Evolutionary conservation across 1,140 invertebrate species (phyloP).

Genomic region (Bicyclus anynana): DNA sequence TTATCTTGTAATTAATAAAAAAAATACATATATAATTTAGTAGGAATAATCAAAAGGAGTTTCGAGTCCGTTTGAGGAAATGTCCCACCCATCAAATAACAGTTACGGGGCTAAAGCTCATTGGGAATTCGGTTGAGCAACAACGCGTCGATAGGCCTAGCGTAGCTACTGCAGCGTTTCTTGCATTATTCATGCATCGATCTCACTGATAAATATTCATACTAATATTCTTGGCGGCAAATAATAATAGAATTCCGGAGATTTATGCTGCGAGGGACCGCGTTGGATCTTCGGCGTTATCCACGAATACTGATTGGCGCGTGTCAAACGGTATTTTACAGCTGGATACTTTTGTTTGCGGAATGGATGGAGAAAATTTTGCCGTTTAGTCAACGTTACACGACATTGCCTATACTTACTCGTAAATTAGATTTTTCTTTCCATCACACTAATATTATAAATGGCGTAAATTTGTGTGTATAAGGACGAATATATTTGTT

Average conservation of each 20-base stretch:
- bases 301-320: slow-evolving; percentile 1
- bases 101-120: slow-evolving; percentile 17
- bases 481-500: no score
- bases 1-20: no score
- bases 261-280: slow-evolving; percentile 10
- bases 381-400: background rate
- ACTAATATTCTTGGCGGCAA: slow-evolving; percentile 18
- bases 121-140: slow-evolving; percentile 18
- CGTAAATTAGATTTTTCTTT: background rate
- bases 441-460: no score
- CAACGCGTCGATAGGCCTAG: slow-evolving; percentile 19
- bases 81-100: slow-evolving; percentile 14
- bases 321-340: slow-evolving; percentile 8
- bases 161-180: slow-evolving; percentile 8
- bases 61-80: slow-evolving; percentile 14
- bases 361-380: background rate
- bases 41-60: slow-evolving; percentile 6
- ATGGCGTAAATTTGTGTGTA: no score
- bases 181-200: slow-evolving; percentile 21
- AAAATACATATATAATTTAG: no score
- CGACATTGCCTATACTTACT: background rate
- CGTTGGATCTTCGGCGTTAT: slow-evolving; percentile 6
- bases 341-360: slow-evolving; percentile 1
- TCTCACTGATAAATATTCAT: slow-evolving; percentile 25
- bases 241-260: slow-evolving; percentile 16